A percentile compares a stretch with the other conserved stretches of the same genome.
Evolutionary conservation across 2,797 vertebrate species (phyloP).

Genomic region (Petrocephalus schoutedeni): DNA sequence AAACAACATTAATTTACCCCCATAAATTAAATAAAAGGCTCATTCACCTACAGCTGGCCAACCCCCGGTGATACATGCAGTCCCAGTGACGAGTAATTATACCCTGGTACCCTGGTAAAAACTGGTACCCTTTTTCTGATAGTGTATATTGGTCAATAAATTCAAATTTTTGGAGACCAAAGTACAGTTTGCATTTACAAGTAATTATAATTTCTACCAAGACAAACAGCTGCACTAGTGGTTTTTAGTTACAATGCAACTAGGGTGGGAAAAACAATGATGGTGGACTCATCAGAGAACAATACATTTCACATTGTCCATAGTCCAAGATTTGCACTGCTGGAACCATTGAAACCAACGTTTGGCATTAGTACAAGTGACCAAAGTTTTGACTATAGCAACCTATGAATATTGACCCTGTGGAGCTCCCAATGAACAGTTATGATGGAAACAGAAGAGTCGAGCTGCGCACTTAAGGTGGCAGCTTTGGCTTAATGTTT

Average conservation of each 20-base stretch:
- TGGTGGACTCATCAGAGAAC: not conserved
- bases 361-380: no score
- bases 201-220: not conserved
- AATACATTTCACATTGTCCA: not conserved
- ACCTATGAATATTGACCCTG: no score
- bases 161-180: not conserved
- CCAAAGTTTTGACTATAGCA: no score
- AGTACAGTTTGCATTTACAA: not conserved
- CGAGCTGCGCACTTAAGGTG: not conserved
- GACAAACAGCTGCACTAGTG: no score
- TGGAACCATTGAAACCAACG: no score
- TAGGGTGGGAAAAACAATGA: no score
- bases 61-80: not conserved
- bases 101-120: not conserved
- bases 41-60: not conserved
- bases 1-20: not conserved
- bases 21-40: not conserved
- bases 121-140: not conserved
- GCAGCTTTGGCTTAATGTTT: not conserved
- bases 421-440: no score
- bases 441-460: no score
- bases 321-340: no score
- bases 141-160: not conserved
- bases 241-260: no score
- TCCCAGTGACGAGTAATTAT: not conserved